Conservation (phyloP, 2,797 vertebrate species). For the Thamnophis elegans region DNA sequence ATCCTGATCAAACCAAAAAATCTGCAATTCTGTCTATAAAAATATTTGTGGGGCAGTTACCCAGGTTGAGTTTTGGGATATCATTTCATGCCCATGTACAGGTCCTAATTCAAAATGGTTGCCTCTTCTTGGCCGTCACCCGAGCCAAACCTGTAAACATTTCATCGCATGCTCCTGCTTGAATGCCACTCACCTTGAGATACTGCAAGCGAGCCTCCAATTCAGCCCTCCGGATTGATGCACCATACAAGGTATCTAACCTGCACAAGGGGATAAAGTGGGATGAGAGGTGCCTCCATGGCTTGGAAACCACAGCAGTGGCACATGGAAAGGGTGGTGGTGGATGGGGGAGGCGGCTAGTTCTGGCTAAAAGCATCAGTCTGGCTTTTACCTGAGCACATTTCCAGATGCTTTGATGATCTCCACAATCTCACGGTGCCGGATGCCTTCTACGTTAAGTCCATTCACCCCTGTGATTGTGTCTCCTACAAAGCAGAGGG, state of each 20-base stretch:
- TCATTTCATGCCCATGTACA: neutral
- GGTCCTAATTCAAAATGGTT: neutral
- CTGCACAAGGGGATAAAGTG: constrained; percentile 62
- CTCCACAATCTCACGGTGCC: constrained; percentile 92
- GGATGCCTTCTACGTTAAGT: constrained; percentile 82
- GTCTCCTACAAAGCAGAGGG: constrained; percentile 76
- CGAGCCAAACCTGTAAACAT: neutral
- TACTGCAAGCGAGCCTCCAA: constrained; percentile 92
- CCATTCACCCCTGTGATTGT: constrained; percentile 92
- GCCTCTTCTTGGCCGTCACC: neutral
- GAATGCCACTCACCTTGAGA: constrained; percentile 80
- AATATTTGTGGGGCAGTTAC: neutral
- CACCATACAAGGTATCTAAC: constrained; percentile 89
- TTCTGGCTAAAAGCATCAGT: neutral
- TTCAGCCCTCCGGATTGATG: constrained; percentile 88
- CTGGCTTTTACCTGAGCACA: constrained; percentile 76
- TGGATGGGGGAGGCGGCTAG: fast-evolving
- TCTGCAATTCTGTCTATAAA: neutral
- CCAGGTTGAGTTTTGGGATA: neutral
- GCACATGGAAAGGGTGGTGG: neutral
- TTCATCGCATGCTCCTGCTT: no score
- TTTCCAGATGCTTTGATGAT: constrained; percentile 90
- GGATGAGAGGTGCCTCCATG: neutral
- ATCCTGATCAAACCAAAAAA: neutral
- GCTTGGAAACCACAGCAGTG: neutral